Evolutionary conservation across 2,888 invertebrate genomes (phyloP).

Genomic region (Sesamia inferens): DNA sequence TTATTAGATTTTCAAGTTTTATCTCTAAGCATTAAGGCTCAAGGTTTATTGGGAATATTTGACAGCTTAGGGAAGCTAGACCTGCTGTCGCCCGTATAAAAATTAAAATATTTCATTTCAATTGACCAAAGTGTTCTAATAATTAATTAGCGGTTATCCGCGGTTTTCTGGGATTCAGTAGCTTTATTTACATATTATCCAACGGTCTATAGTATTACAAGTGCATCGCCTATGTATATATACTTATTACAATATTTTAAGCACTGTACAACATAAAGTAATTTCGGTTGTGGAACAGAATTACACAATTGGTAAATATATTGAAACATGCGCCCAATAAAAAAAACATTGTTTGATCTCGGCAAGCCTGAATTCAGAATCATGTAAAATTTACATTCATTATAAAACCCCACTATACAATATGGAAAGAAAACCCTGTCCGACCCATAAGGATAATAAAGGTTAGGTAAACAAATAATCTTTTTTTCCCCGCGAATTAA

Average conservation of each 20-base stretch:
- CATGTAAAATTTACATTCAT: neutral
- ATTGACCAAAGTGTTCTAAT: neutral
- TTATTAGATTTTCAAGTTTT: no score
- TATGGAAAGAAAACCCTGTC: no score
- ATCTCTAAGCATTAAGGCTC: no score
- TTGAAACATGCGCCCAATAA: neutral
- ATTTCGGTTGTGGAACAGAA: neutral
- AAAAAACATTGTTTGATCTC: neutral
- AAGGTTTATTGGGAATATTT: no score
- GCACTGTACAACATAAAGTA: neutral
- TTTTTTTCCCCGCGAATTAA: no score
- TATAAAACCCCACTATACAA: neutral
- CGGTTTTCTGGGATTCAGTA: neutral
- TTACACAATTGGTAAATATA: neutral
- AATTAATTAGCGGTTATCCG: neutral
- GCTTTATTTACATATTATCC: neutral
- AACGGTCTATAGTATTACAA: neutral
- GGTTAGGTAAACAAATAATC: no score
- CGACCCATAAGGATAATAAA: no score
- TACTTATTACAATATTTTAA: neutral
- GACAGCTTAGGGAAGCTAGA: no score
- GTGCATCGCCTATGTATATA: neutral
- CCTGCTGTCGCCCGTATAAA: no score
- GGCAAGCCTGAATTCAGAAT: slow-evolving; percentile 1
- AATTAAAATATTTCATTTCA: neutral